Evolutionary conservation across 2,888 invertebrate species (phyloP).

Genomic region (Oithona nana): DNA sequence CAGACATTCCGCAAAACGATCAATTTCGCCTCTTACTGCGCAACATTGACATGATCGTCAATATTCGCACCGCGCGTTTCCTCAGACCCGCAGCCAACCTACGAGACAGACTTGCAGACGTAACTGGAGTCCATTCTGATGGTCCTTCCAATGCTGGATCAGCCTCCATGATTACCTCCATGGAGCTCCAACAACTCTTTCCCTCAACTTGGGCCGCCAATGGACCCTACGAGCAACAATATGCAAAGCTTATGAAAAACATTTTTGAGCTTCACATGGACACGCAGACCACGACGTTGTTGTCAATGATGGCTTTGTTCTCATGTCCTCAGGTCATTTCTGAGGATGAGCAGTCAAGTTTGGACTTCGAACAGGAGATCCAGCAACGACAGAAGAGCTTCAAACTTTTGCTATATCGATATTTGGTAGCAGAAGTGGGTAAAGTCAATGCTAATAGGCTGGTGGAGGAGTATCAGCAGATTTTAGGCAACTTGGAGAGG

Average conservation of each 20-base stretch:
- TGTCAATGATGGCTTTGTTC: conserved; percentile 12
- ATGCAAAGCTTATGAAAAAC: background rate
- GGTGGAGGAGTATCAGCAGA: background rate
- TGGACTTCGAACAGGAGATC: background rate
- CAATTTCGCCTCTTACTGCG: background rate
- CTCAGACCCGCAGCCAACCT: background rate
- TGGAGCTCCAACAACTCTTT: background rate
- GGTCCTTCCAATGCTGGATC: background rate
- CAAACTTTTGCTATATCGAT: background rate
- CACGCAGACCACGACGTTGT: background rate
- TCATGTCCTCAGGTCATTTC: background rate
- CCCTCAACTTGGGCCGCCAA: background rate
- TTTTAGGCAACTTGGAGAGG: background rate
- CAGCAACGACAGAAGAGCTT: background rate
- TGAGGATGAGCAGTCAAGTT: background rate
- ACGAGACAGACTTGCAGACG: background rate
- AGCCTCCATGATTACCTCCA: background rate
- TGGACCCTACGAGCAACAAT: background rate
- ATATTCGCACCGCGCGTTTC: conserved; percentile 4
- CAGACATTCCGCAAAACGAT: too few relatives aligned
- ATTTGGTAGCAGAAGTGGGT: background rate
- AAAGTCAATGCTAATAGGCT: background rate
- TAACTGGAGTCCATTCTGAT: background rate
- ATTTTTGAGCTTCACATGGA: conserved; percentile 6
- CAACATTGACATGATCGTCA: conserved; percentile 12